These are phyloP conservation scores for Allobates femoralis DNA, from an alignment of 2,797 vertebrate genomes.

Conservation along the genomic window DNA sequence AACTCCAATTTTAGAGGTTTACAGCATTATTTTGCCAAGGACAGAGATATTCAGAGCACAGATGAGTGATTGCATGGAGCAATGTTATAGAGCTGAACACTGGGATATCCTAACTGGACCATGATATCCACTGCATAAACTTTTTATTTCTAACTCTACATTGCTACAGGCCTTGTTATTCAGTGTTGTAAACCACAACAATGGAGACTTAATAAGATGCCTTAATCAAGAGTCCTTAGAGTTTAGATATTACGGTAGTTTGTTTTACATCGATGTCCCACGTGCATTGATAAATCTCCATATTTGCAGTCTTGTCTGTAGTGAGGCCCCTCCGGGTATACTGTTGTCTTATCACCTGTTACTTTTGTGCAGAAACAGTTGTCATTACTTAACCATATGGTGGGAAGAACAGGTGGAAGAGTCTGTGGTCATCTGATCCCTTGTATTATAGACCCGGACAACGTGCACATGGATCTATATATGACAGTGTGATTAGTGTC, in stretches of 20 bases:
- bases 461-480: neutral
- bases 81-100: no score
- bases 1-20: no score
- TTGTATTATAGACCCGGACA: neutral
- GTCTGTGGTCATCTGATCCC: neutral
- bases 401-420: conserved; percentile 29
- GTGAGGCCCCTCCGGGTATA: neutral
- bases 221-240: neutral
- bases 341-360: conserved; percentile 34
- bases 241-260: neutral
- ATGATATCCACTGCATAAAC: neutral
- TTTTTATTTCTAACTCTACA: neutral
- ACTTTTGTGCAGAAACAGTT: neutral
- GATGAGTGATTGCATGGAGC: no score
- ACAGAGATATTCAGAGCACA: no score
- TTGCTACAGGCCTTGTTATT: neutral
- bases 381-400: conserved; percentile 13
- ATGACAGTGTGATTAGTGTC: neutral
- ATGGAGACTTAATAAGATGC: neutral
- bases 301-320: neutral
- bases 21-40: no score
- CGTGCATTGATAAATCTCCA: neutral
- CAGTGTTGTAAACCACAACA: no score
- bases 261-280: neutral
- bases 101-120: no score